phyloP scores from a whole-genome alignment of 64 coral and sea anemone genomes.

The Montipora foliosa region DNA sequence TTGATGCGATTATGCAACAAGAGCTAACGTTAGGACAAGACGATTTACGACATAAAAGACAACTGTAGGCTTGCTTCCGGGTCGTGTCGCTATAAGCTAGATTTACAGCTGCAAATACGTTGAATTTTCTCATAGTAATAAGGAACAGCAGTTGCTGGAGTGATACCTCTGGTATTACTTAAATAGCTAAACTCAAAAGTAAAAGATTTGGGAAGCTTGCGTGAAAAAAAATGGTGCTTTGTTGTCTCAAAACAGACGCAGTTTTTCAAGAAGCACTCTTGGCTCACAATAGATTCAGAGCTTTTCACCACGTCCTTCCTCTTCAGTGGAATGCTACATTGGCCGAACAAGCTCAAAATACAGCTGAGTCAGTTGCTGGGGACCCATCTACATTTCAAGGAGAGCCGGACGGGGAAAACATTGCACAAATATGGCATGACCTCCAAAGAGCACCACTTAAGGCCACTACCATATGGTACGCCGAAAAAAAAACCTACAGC shows the following conservation, averaged over 20 bases:
- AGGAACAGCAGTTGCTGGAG: background rate
- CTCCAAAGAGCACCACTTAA: conserved; percentile 85
- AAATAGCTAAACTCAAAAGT: background rate
- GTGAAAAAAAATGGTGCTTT: background rate
- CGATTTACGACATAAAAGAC: no score
- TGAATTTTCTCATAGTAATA: no score
- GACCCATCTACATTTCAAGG: conserved; percentile 75
- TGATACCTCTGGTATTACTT: background rate
- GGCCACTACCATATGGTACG: conserved; percentile 91
- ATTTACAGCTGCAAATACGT: no score
- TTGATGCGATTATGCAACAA: no score
- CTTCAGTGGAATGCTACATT: conserved; percentile 85
- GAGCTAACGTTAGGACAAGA: no score
- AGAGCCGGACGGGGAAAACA: conserved; percentile 84
- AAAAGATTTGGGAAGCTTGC: background rate
- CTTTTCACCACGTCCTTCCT: conserved; percentile 74
- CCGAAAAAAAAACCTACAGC: conserved; percentile 76
- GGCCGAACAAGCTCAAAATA: conserved; percentile 84
- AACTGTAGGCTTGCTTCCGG: no score
- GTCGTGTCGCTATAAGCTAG: no score
- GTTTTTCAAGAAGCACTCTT: conserved; percentile 74
- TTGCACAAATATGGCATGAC: conserved; percentile 96
- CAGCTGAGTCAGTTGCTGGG: conserved; percentile 78
- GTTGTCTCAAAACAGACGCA: conserved; percentile 35
- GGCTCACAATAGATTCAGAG: conserved; percentile 83